Percentiles rank a stretch among this genome's conserved stretches.
Evolutionary conservation across 2,888 invertebrate species (phyloP).

Genomic region (Drosophila mettleri): DNA sequence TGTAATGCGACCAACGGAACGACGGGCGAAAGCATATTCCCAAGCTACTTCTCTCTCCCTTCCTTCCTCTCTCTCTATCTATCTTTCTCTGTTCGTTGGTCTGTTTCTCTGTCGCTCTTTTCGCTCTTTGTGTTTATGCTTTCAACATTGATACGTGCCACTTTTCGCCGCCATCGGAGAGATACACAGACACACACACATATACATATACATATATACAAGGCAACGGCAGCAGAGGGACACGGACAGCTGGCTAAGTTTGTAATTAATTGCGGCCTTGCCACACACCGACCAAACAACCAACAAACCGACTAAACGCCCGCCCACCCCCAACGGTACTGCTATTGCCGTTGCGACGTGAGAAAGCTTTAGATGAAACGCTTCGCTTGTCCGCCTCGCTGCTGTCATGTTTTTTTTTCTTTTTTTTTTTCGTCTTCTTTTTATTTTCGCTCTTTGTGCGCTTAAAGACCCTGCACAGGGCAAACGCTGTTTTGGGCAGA

Average conservation of each 20-base stretch:
- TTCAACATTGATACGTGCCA: constrained; percentile 78
- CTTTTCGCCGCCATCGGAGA: constrained; percentile 51
- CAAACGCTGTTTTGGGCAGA: constrained; percentile 38
- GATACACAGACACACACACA: constrained; percentile 24
- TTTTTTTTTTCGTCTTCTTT: constrained; percentile 32
- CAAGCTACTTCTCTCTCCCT: constrained; percentile 18
- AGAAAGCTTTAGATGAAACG: constrained; percentile 56
- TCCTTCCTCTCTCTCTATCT: not conserved
- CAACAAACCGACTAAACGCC: constrained; percentile 10
- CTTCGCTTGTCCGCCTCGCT: constrained; percentile 32
- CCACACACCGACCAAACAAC: constrained; percentile 38
- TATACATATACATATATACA: constrained; percentile 14
- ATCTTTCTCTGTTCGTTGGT: not conserved
- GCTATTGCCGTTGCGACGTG: constrained; percentile 42
- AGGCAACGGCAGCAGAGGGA: constrained; percentile 40
- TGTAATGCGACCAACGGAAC: constrained; percentile 41
- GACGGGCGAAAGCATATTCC: constrained; percentile 56
- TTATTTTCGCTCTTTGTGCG: constrained; percentile 28
- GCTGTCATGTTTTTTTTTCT: constrained; percentile 37
- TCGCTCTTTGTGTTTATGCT: constrained; percentile 68
- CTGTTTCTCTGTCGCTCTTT: constrained; percentile 31
- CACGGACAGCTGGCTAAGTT: constrained; percentile 73
- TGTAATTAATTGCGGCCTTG: constrained; percentile 81
- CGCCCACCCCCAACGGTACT: constrained; percentile 9
- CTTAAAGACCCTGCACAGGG: constrained; percentile 19